Evolutionary conservation across 2,113 vertebrate genomes (phyloP), one percentile per base, ranked within the genome.

Genomic region (Epinephelus moara): DNA sequence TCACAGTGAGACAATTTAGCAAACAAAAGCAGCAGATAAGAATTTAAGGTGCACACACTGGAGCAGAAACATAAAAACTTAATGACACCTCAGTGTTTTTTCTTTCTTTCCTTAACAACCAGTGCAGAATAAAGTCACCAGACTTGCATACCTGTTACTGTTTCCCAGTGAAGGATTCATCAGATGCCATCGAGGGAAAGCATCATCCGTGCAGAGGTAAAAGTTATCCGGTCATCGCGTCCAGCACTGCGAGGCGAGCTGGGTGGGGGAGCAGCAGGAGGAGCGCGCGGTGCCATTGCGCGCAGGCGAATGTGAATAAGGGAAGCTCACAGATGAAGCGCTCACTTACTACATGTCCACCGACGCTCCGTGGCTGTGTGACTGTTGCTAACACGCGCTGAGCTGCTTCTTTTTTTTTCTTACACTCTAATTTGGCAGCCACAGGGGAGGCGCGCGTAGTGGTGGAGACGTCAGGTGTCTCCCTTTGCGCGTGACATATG

Each of bases 121-220:
- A 18, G 40, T 3, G 19, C 33, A 9, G 42, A 63, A 50, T 9
- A 33, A 78, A 21, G n/a, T 27, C 42, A 69, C 59, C 27, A 21
- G 11, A 53, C 17, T 9, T 23, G 33, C 78, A 18, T 88, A 93
- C 94, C 93, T 94, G 84, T 95, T 89, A 91, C 61, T 81, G 81
- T 87, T 80, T 67, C 81, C 71, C 75, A 75, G 70, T 52, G 82
- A 67, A 74, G 83, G 67, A 91, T 84, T 81, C 89, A 92, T 91
- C 70, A 80, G 90, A 88, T 74, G 83, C 82, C 93, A 88, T 78
- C 19, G 64, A 81, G 78, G 59, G 79, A 78, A 72, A 73, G 62
- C 84, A 84, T 68, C 86, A 53, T 85, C 90, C 80, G 64, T 19
- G 68, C 56, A 33, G 61, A 83, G 83, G 71, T 80, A n/a, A 90